phyloP scores from a whole-genome alignment of 1,140 invertebrate species.

The Lepidurus packardi region DNA sequence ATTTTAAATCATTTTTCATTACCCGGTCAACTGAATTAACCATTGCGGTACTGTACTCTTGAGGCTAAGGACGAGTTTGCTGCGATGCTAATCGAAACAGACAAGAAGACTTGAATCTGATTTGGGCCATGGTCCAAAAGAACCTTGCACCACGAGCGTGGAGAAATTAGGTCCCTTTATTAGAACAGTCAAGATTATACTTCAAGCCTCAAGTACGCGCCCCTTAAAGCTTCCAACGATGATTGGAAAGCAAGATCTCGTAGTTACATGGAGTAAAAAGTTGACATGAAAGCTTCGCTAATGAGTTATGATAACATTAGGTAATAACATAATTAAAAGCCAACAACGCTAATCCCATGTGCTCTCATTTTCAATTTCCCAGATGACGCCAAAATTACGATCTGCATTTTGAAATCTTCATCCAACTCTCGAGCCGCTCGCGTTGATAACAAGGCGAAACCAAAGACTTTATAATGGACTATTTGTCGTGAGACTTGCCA shows the following conservation, averaged over 20 bases:
- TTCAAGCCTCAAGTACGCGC: not conserved
- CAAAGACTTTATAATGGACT: not conserved
- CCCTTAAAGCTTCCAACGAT: not conserved
- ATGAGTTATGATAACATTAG: not conserved
- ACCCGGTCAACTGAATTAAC: not conserved
- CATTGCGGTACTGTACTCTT: not conserved
- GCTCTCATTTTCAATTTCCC: not conserved
- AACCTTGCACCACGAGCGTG: constrained; percentile 6
- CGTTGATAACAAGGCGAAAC: not conserved
- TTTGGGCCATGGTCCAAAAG: not conserved
- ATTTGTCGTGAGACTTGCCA: not conserved
- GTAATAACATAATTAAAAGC: not conserved
- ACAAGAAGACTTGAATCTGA: not conserved
- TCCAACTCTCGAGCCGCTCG: not conserved
- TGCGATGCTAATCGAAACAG: not conserved
- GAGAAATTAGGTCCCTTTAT: constrained; percentile 6
- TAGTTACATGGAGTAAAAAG: not conserved
- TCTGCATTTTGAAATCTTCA: not conserved
- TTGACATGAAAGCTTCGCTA: not conserved
- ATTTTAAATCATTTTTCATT: not conserved
- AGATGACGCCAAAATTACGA: not conserved
- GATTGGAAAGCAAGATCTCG: not conserved
- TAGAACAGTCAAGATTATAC: not conserved
- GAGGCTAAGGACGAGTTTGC: not conserved
- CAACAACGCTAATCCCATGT: not conserved